Evolutionary conservation across 1,140 invertebrate genomes (phyloP).

Genomic region (Vollenhovia emeryi): DNA sequence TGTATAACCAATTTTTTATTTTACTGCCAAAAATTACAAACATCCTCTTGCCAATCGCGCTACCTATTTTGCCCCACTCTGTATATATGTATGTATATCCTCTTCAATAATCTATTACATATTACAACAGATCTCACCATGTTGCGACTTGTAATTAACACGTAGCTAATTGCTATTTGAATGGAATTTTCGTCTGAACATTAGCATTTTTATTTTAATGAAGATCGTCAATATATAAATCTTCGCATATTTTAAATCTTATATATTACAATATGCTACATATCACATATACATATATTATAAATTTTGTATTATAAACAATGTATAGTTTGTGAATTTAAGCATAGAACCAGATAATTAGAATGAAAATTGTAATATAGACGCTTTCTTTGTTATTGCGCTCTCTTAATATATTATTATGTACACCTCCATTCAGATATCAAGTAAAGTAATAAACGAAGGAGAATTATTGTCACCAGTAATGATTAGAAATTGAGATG

Average conservation of each 20-base stretch:
- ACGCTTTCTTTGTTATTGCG: background rate
- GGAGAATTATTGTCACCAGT: too few species aligned
- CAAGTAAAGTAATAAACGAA: conserved; percentile 44
- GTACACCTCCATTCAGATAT: background rate
- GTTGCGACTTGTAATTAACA: background rate
- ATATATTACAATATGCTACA: background rate
- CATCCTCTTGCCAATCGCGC: background rate
- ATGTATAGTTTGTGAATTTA: background rate
- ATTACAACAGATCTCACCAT: background rate
- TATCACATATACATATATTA: background rate
- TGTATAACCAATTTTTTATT: background rate
- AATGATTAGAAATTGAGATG: too few species aligned
- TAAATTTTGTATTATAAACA: conserved; percentile 9
- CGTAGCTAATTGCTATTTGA: conserved; percentile 1
- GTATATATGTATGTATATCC: conserved; percentile 5
- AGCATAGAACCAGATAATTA: background rate
- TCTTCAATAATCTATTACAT: background rate
- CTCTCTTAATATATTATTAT: background rate
- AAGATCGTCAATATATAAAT: background rate
- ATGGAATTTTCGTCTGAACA: background rate
- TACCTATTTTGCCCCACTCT: background rate
- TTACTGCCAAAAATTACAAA: background rate
- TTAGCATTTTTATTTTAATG: conserved; percentile 1
- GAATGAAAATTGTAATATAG: background rate
- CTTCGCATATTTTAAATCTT: background rate